Evolutionary conservation across 2,888 invertebrate species (phyloP).

Genomic region (Blera fallax): DNA sequence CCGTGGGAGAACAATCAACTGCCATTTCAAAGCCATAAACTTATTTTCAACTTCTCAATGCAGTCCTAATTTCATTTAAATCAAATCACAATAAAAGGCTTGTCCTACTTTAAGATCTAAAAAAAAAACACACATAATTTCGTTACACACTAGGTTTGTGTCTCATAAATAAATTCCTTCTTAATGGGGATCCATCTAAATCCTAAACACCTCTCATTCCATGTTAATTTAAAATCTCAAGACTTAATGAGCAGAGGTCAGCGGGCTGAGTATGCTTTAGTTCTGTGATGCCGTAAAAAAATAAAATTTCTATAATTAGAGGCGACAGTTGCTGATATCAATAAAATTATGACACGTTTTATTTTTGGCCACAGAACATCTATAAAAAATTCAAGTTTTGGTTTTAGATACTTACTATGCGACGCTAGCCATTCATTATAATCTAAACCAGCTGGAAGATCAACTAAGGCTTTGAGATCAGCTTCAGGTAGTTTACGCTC

Average conservation of each 20-base stretch:
- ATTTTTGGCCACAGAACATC: too few relatives aligned
- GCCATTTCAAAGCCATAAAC: neutral
- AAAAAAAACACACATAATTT: neutral
- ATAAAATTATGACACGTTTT: neutral
- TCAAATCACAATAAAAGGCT: neutral
- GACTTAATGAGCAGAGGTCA: slow-evolving; percentile 16
- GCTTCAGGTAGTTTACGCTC: slow-evolving; percentile 97
- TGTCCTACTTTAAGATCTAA: neutral
- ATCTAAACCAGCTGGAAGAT: slow-evolving; percentile 97
- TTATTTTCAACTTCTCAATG: neutral
- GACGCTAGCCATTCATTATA: slow-evolving; percentile 99
- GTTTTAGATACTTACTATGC: slow-evolving; percentile 88
- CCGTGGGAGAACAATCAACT: neutral
- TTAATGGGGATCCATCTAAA: neutral
- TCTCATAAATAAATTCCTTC: neutral
- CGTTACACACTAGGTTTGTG: neutral
- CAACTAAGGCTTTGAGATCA: slow-evolving; percentile 96
- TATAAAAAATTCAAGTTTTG: neutral
- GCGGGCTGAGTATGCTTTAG: neutral
- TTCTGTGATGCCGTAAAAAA: neutral
- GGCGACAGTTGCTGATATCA: slow-evolving; percentile 13
- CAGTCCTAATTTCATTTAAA: neutral
- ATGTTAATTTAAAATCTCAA: slow-evolving; percentile 15
- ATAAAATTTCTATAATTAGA: neutral
- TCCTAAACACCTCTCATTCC: slow-evolving; percentile 3